Evolutionary conservation across 37 sponge, comb jelly and placozoan species (phyloP).

Genomic region (Ephydatia muelleri): DNA sequence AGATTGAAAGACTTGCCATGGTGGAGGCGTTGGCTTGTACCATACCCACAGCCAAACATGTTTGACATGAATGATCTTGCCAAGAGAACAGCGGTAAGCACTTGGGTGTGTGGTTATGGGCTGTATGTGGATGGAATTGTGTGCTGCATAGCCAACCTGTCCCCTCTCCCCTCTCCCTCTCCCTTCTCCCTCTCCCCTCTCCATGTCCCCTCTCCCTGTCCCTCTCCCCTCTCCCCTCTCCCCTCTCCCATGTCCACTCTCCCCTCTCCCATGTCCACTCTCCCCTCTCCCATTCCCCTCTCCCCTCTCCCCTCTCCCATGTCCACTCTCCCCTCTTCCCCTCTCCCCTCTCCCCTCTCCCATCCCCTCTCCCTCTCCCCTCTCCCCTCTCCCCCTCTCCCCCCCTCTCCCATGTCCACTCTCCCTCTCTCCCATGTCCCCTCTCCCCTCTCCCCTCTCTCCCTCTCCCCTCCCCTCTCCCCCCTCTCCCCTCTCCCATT

Average conservation of each 20-base stretch:
- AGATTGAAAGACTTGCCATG: conserved; percentile 56
- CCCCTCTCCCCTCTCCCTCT: too few relatives aligned
- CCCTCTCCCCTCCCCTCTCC: neutral
- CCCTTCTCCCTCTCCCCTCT: neutral
- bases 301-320: too few relatives aligned
- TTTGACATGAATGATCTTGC: conserved; percentile 5
- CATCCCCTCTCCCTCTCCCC: neutral
- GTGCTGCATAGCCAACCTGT: too few relatives aligned
- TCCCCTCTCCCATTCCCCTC: neutral
- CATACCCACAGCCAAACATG: neutral
- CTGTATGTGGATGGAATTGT: too few relatives aligned
- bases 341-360: neutral
- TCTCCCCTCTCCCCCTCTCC: neutral
- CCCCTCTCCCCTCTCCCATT: neutral
- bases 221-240: neutral
- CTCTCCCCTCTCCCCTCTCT: neutral
- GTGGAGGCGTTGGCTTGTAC: conserved; percentile 33
- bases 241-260: neutral
- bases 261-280: neutral
- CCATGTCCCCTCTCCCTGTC: neutral
- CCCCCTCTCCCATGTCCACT: neutral
- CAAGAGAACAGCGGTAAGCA: conserved; percentile 14
- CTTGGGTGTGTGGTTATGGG: neutral
- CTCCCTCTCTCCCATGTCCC: neutral
- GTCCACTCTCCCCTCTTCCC: too few relatives aligned